Evolutionary conservation across 2,888 invertebrate species (phyloP).

Genomic region (Drosophila antonietae): DNA sequence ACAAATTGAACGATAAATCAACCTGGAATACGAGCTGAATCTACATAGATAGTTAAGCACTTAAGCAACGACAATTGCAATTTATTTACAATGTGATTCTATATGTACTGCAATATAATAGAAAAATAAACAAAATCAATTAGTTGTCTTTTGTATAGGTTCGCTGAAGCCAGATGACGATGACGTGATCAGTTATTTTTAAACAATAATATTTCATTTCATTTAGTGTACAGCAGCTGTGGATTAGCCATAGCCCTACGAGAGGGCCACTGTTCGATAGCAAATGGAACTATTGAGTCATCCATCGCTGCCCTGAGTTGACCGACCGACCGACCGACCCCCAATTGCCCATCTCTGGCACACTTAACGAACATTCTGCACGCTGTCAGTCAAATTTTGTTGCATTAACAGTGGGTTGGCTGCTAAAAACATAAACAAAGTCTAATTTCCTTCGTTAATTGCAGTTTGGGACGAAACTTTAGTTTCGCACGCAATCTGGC

Average conservation of each 20-base stretch:
- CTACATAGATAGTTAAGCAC: constrained; percentile 12
- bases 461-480: constrained; percentile 17
- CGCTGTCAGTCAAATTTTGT: constrained; percentile 24
- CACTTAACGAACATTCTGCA: constrained; percentile 14
- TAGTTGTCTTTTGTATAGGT: constrained; percentile 43
- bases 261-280: constrained; percentile 29
- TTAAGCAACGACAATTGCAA: constrained; percentile 13
- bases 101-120: constrained; percentile 14
- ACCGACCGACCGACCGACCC: not conserved
- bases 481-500: constrained; percentile 36
- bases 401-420: constrained; percentile 20
- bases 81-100: constrained; percentile 11
- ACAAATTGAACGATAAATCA: constrained; percentile 25
- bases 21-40: constrained; percentile 10
- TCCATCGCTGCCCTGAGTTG: constrained; percentile 21
- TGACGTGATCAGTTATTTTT: constrained; percentile 66
- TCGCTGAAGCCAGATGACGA: constrained; percentile 50
- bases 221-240: constrained; percentile 27
- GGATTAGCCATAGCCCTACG: constrained; percentile 27
- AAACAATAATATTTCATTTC: constrained; percentile 33
- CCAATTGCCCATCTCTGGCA: constrained; percentile 3
- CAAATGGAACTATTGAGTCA: constrained; percentile 50
- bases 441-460: constrained; percentile 13
- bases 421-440: constrained; percentile 10
- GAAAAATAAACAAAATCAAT: constrained; percentile 44